Evolutionary conservation across 37 sponge, comb jelly and placozoan species (phyloP), one percentile per base, ranked within the genome.

Genomic region (Aplysina aerophoba): DNA sequence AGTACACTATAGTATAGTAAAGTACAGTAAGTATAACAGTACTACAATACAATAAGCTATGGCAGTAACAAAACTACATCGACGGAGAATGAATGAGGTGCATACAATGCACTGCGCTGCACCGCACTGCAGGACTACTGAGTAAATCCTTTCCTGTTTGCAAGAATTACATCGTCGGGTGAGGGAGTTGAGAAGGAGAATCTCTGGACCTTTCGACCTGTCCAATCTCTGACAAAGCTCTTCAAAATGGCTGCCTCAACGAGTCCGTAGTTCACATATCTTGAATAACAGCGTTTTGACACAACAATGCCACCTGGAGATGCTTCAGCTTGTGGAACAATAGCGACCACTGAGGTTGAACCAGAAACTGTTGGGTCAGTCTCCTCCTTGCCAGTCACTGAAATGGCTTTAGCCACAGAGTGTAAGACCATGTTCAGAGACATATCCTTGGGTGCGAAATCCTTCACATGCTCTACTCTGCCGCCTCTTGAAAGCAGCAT

Each of bases 161-260:
- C 3, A 0, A 36, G 54, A 14, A 75, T 41, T 17, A 53, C 20
- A 24, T 75, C 78, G 24, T 75, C 78, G 11, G 78, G 78, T 25
- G 78, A 75, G 53, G 78, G 78, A 4, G 78, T 75, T 24, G 50
- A 24, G 25, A 75, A 75, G 1, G 78, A 53, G 40, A 75, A 75
- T 12, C 25, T 39, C 22, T 24, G 78, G 24, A 22, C 12, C 4
- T 41, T 24, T 22, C 44, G 24, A 8, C 78, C 20, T 11, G 35
- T 40, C 78, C 78, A 75, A 75, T 75, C 78, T 0, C 16, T 1
- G 25, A 36, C 38, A 40, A 75, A 41, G 17, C 50, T 25, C 22
- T 75, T 40, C 54, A 75, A 38, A 75, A 41, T 11, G 14, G 78
- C 53, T 4, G 78, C 44, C 53, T 75, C 54, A 15, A 75, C 38